Conservation (phyloP, 2,888 invertebrate genomes). For the Tachina lurida region DNA sequence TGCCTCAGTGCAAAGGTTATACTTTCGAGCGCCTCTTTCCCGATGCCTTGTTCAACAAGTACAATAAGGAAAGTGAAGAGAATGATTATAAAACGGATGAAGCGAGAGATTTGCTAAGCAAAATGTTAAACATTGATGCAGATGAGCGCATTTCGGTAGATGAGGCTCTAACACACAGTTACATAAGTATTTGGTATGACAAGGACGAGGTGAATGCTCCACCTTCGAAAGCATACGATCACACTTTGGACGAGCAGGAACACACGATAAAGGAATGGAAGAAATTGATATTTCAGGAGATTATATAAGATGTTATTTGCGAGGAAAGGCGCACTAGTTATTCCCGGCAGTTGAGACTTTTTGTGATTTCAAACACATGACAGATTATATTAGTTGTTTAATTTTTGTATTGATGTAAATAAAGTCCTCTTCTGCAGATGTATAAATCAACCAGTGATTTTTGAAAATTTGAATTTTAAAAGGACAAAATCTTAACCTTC, state of each 20-base stretch:
- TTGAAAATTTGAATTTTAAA: no score
- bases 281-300: constrained; percentile 46
- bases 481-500: no score
- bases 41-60: constrained; percentile 96
- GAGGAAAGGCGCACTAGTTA: no score
- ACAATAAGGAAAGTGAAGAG: constrained; percentile 91
- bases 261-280: constrained; percentile 58
- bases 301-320: neutral
- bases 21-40: constrained; percentile 98
- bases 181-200: constrained; percentile 99
- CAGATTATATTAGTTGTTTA: no score
- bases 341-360: neutral
- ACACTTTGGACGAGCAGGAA: constrained; percentile 34
- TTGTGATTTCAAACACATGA: no score
- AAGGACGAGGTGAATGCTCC: constrained; percentile 98
- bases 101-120: constrained; percentile 97
- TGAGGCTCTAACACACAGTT: constrained; percentile 98
- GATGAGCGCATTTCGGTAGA: constrained; percentile 98
- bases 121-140: constrained; percentile 99
- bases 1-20: constrained; percentile 97
- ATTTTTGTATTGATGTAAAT: no score
- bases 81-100: constrained; percentile 96
- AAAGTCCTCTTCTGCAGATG: no score
- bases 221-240: constrained; percentile 18
- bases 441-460: no score